Base-by-base conservation (phyloP, 2,888 invertebrate species). In the Nudaria mundana region DNA sequence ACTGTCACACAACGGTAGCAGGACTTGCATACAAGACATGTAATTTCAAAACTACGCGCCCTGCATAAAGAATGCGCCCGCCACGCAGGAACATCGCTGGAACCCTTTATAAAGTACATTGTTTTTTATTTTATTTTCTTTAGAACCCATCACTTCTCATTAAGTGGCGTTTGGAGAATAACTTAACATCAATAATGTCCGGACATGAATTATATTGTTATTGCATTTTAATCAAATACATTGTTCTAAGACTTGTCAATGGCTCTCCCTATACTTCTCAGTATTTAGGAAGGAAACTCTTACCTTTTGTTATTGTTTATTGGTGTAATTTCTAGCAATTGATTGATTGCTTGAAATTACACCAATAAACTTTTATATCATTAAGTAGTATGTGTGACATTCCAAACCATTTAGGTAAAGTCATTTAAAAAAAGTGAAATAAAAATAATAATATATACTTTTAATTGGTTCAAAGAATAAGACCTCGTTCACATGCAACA, bases 71-170 rank as follows among this genome's bases (percentile, higher is more conserved):
- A 76, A 83, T 81, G 76, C 59, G 58, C 53, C 55, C 51, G 57
- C 59, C 64, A 71, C 66, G 70, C 70, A 66, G 68, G 69, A 75
- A 76, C 70, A 70, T 72, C 66, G 70, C 70, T 67, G 68, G 69
- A 75, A 76, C 70, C 70, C 72, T 54, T 67, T 65, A 76, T 71
- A 67, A n/a, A 71, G 68, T 72, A 68, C 78, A 81, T 80, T 81
- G 80, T 81, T 71, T 83, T 84, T 76, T 73, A 66, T 66, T 78
- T 79, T 79, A 83, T 84, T 86, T 87, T 87, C 87, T 81, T 81
- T 84, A 68, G 84, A 88, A 87, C 86, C 81, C 88, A 88, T 88
- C 87, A 87, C 77, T 88, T 88, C 88, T 88, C 87, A 88, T 88
- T 88, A 88, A 88, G 76, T 81, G 80, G 81, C 85, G 87, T 86